Evolutionary conservation across 1,140 invertebrate genomes (phyloP), one percentile per base, ranked within the genome.

Genomic region (Piezodorus guildinii): DNA sequence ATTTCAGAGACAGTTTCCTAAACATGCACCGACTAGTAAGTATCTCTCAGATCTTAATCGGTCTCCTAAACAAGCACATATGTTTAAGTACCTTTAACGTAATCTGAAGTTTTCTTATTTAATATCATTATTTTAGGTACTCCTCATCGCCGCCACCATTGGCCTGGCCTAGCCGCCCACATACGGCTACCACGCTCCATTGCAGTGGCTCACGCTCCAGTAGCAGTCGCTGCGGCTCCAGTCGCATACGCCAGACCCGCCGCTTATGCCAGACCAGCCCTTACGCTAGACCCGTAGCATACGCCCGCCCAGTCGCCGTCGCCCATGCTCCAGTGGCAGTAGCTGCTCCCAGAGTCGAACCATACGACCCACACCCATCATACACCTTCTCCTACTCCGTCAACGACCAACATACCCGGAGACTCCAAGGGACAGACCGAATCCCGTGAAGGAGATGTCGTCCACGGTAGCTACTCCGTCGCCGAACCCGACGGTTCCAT

Each of bases 381-480:
- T 60, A 67, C 64, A 44, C 14, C 27, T 65, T 63, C 60, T 39
- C 60, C 61, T 66, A 65, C 66, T 21, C n/a, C 52, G 66, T 67
- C 60, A n/a, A 67, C 19, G 66, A 65, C 62, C 60, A 25, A 15
- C 27, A 15, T 4, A 34, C 64, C n/a, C 16, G 49, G 49, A 52
- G 49, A 52, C n/a, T 52, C 17, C 6, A 52, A 52, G 12, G 4
- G n/a, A 67, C 83, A 85, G 65, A 78, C 82, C 67, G 84, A 87
- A 72, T 78, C 77, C 45, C 78, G 85, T 49, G 77, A 83, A 64
- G 85, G 85, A 45, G 83, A 87, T 69, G 76, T 79, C 3, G 84
- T 87, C 23, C 74, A 75, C n/a, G 85, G 85, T 25, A 80, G 83
- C 70, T 87, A 86, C 74, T 81, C 79, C 6, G 74, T 81, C 60